Evolutionary conservation across 1,140 invertebrate species (phyloP).

Genomic region (Drosophila kikkawai): DNA sequence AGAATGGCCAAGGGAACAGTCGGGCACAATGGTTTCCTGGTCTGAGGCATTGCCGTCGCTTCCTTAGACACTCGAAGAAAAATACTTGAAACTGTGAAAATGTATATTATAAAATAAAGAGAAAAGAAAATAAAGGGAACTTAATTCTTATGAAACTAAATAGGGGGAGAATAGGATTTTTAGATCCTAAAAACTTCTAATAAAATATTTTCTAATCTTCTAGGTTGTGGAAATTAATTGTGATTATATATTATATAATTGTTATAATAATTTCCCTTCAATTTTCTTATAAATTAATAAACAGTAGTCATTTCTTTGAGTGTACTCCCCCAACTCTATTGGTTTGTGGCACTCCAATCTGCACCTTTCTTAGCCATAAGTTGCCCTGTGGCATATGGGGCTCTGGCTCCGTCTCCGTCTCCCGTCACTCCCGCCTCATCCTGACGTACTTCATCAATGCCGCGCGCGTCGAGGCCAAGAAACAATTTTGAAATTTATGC

Average conservation of each 20-base stretch:
- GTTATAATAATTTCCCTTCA: too few relatives aligned
- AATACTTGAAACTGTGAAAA: not conserved
- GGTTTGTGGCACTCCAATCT: conserved; percentile 44
- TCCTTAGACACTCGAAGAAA: conserved; percentile 21
- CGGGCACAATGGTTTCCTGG: conserved; percentile 72
- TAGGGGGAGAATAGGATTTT: too few relatives aligned
- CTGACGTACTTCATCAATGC: conserved; percentile 71
- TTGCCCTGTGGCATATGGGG: conserved; percentile 80
- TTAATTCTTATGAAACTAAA: too few relatives aligned
- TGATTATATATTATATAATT: too few relatives aligned
- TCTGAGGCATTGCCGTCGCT: conserved; percentile 44
- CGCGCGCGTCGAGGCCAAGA: conserved; percentile 56
- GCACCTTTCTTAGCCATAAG: conserved; percentile 65
- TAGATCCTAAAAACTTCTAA: not conserved
- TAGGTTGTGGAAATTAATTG: too few relatives aligned
- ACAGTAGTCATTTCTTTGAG: not conserved
- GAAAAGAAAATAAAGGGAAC: too few relatives aligned
- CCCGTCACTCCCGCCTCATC: conserved; percentile 1
- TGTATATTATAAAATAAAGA: not conserved
- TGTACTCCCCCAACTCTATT: conserved; percentile 24
- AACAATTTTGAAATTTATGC: conserved; percentile 82
- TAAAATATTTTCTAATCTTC: too few relatives aligned
- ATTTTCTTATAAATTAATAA: too few relatives aligned
- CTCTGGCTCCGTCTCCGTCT: conserved; percentile 22
- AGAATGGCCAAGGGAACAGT: conserved; percentile 41